A percentile compares a stretch with the other conserved stretches of the same genome.
Evolutionary conservation across 2,888 invertebrate genomes (phyloP).

Genomic region (Apamea monoglypha): DNA sequence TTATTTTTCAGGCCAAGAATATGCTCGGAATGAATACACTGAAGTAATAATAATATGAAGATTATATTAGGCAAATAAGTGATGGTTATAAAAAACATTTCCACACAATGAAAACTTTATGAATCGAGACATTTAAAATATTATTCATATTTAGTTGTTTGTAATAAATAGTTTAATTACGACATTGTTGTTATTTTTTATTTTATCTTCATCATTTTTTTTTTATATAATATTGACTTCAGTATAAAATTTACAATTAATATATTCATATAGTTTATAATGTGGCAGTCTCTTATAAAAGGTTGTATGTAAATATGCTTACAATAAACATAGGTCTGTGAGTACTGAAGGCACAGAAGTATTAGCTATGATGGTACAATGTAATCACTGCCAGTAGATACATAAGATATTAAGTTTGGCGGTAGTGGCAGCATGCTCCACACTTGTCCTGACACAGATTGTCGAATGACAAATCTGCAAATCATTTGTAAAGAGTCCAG

Average conservation of each 20-base stretch:
- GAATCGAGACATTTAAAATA: conserved; percentile 54
- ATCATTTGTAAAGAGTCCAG: conserved; percentile 92
- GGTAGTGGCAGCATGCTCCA: conserved; percentile 93
- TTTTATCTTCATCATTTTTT: conserved; percentile 66
- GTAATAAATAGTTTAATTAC: conserved; percentile 84
- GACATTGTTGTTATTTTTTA: conserved; percentile 73
- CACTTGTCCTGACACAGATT: conserved; percentile 92
- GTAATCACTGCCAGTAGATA: conserved; percentile 88
- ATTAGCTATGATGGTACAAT: conserved; percentile 83
- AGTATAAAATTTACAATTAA: conserved; percentile 81
- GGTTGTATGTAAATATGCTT: conserved; percentile 63
- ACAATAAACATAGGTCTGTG: conserved; percentile 59
- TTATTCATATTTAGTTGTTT: conserved; percentile 68
- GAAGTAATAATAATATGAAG: conserved; percentile 78
- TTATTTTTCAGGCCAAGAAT: conserved; percentile 85
- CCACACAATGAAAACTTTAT: conserved; percentile 51
- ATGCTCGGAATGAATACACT: conserved; percentile 86
- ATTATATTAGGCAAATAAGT: conserved; percentile 62
- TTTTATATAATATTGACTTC: conserved; percentile 73
- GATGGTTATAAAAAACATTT: conserved; percentile 55
- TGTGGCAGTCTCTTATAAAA: conserved; percentile 67
- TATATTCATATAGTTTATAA: conserved; percentile 77
- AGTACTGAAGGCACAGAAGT: conserved; percentile 64
- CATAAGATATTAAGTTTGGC: conserved; percentile 86
- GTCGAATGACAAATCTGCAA: conserved; percentile 93